Evolutionary conservation across 2,113 vertebrate genomes (phyloP).

Genomic region (Silurus meridionalis): DNA sequence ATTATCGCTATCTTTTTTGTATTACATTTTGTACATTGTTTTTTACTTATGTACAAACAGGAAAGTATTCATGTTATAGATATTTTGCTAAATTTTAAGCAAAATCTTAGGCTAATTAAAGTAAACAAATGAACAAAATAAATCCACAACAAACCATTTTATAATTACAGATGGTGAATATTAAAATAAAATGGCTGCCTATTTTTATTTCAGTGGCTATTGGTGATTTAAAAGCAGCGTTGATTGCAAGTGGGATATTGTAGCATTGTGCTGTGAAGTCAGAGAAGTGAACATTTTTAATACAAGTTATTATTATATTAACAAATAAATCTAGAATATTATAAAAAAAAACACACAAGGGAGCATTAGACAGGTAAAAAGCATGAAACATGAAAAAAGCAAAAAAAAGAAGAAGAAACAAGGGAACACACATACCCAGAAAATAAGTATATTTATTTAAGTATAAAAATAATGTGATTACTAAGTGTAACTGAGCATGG

Average conservation of each 20-base stretch:
- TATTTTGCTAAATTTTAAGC: background rate
- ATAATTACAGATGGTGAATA: background rate
- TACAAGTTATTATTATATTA: background rate
- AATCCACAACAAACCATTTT: background rate
- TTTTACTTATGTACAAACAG: background rate
- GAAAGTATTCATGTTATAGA: background rate
- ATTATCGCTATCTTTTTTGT: background rate
- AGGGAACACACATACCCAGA: background rate
- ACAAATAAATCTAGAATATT: background rate
- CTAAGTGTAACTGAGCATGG: background rate
- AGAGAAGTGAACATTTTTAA: background rate
- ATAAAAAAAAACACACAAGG: background rate
- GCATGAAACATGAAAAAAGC: background rate
- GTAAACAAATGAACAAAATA: background rate
- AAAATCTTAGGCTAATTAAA: background rate
- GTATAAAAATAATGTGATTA: background rate
- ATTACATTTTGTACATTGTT: background rate
- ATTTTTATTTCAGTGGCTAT: background rate
- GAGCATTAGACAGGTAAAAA: background rate
- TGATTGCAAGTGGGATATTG: background rate
- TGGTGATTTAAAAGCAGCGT: background rate
- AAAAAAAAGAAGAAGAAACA: background rate
- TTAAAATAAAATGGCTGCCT: background rate
- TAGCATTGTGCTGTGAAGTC: background rate
- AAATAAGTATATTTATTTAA: background rate